Percentiles rank a stretch among this genome's conserved stretches.
Evolutionary conservation across 1,140 invertebrate species (phyloP).

Genomic region (Macrobrachium nipponense): DNA sequence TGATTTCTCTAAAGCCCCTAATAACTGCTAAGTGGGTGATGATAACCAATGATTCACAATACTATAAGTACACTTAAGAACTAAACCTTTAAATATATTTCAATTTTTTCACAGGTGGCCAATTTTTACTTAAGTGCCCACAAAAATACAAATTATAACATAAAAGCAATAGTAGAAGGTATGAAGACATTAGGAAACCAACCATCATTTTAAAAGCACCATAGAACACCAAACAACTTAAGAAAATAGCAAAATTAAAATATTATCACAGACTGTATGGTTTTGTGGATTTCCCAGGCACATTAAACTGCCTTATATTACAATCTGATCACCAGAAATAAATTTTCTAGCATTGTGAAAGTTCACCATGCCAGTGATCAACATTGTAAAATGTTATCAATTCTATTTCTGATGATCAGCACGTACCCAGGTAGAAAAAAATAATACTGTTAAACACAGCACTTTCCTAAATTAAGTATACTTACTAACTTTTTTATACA

Average conservation of each 20-base stretch:
- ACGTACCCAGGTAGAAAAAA: not conserved
- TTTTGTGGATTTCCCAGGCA: slow-evolving; percentile 24
- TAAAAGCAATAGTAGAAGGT: slow-evolving; percentile 31
- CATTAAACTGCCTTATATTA: not conserved
- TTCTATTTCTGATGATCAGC: not conserved
- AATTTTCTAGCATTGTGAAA: too few relatives aligned
- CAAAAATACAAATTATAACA: not conserved
- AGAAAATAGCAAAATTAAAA: slow-evolving; percentile 41
- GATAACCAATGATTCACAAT: too few relatives aligned
- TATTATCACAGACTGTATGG: slow-evolving; percentile 47
- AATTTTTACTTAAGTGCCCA: not conserved
- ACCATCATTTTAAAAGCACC: slow-evolving; percentile 32
- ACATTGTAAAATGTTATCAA: too few relatives aligned
- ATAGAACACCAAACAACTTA: slow-evolving; percentile 38
- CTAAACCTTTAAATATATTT: too few relatives aligned
- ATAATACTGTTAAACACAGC: slow-evolving; percentile 41
- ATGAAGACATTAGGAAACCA: slow-evolving; percentile 19
- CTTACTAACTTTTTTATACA: too few relatives aligned
- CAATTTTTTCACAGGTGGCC: too few relatives aligned
- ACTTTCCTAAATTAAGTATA: not conserved
- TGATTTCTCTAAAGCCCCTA: too few relatives aligned
- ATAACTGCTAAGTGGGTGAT: too few relatives aligned
- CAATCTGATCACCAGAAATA: slow-evolving; percentile 26
- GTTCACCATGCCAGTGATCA: too few relatives aligned
- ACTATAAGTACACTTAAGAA: too few relatives aligned